phyloP scores from a whole-genome alignment of 2,888 invertebrate species.

The Sarcophaga variegata region DNA sequence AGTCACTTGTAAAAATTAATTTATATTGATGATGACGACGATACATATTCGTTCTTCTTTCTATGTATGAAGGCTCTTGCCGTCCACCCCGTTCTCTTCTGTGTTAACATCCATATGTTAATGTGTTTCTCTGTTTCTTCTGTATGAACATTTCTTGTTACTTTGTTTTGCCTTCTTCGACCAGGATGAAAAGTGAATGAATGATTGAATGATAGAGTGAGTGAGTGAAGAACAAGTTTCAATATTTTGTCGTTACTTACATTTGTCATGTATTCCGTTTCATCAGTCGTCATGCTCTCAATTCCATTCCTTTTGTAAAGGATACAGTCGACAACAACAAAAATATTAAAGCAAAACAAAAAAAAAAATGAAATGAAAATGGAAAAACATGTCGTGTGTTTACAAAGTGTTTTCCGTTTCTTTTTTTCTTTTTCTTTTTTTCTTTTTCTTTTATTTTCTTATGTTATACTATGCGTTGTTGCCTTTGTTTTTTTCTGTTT shows the following conservation, averaged over 20 bases:
- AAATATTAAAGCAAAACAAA: background rate
- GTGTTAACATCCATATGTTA: background rate
- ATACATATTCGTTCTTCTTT: slow-evolving; percentile 25
- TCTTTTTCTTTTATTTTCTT: background rate
- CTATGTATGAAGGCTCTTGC: background rate
- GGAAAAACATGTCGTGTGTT: slow-evolving; percentile 27
- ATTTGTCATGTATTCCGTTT: slow-evolving; percentile 52
- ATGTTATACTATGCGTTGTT: slow-evolving; percentile 47
- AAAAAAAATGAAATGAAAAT: background rate
- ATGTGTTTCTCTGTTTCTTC: slow-evolving; percentile 8
- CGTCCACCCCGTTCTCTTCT: background rate
- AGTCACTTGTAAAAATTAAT: slow-evolving; percentile 39
- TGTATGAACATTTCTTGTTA: too few species aligned
- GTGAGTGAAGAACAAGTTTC: slow-evolving; percentile 27
- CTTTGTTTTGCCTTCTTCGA: background rate
- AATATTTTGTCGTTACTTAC: slow-evolving; percentile 49
- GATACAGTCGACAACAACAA: slow-evolving; percentile 5
- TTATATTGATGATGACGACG: slow-evolving; percentile 60
- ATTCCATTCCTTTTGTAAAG: slow-evolving; percentile 46
- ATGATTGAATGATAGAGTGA: background rate
- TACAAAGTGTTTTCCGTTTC: slow-evolving; percentile 10
- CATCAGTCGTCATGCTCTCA: slow-evolving; percentile 24
- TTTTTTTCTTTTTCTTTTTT: background rate
- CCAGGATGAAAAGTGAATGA: background rate
- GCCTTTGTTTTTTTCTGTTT: background rate